phyloP scores from a whole-genome alignment of 2,888 invertebrate species.

The Cordilura impudica region DNA sequence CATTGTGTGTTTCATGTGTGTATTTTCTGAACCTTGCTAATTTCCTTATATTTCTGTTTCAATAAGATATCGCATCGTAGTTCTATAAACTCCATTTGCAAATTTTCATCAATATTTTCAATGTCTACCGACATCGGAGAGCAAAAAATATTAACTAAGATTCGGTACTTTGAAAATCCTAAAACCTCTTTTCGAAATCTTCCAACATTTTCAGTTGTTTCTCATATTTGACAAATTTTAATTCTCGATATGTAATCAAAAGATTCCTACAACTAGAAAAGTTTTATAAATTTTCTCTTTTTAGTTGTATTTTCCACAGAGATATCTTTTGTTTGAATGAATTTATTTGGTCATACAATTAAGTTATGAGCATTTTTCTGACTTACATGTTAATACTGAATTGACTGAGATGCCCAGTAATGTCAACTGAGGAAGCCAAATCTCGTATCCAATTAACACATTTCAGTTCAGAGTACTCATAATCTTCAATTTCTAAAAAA shows the following conservation, averaged over 20 bases:
- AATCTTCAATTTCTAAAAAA: conserved; percentile 17
- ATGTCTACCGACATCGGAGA: no score
- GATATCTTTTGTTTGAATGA: no score
- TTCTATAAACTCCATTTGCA: conserved; percentile 13
- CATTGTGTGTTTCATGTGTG: no score
- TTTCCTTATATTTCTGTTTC: conserved; percentile 7
- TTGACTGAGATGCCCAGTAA: not conserved
- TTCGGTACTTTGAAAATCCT: not conserved
- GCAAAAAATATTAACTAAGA: not conserved
- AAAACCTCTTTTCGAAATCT: no score
- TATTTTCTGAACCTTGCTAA: no score
- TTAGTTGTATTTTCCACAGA: not conserved
- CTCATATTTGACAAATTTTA: no score
- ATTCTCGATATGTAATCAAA: no score
- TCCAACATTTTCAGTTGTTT: no score
- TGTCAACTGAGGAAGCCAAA: conserved; percentile 25
- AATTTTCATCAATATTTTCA: not conserved
- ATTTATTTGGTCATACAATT: not conserved
- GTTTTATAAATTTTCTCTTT: no score
- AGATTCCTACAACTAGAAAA: no score
- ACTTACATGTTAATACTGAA: conserved; percentile 14
- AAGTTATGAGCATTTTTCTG: conserved; percentile 6
- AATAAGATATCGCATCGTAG: not conserved
- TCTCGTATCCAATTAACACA: not conserved
- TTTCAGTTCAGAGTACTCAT: not conserved